A percentile compares a stretch with the other conserved stretches of the same genome.
Conservation (phyloP, 2,888 invertebrate genomes). For the Myopa testacea region DNA sequence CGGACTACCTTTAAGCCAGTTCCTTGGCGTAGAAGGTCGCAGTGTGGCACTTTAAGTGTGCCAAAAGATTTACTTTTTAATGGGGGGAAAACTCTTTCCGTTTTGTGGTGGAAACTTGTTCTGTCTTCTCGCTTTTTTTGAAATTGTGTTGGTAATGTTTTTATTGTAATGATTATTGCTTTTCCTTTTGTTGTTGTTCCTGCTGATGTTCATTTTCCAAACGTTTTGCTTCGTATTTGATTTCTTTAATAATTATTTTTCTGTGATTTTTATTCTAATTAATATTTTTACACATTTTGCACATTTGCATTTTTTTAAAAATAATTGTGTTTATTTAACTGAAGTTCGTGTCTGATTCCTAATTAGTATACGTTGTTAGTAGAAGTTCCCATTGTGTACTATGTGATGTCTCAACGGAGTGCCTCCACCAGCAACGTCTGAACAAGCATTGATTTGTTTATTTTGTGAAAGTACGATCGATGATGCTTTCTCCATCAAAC, state of each 20-base stretch:
- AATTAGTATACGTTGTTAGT: neutral
- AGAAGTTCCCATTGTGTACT: too few relatives aligned
- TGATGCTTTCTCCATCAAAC: slow-evolving; percentile 31
- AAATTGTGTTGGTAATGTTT: neutral
- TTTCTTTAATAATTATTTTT: too few relatives aligned
- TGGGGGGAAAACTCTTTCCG: neutral
- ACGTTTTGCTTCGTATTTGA: too few relatives aligned
- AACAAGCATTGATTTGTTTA: slow-evolving; percentile 8
- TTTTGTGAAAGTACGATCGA: slow-evolving; percentile 28
- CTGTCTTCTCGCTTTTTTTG: neutral
- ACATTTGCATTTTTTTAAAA: too few relatives aligned
- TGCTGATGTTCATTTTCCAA: neutral
- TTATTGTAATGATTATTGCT: neutral
- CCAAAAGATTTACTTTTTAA: slow-evolving; percentile 15
- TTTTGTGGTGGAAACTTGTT: neutral
- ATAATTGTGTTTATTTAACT: too few relatives aligned
- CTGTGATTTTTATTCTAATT: too few relatives aligned
- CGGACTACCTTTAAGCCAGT: slow-evolving; percentile 8
- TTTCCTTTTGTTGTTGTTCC: neutral
- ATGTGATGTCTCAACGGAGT: neutral
- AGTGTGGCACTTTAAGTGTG: slow-evolving; percentile 9
- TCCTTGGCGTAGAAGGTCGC: neutral
- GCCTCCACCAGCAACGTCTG: neutral
- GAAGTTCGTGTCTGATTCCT: slow-evolving; percentile 9
- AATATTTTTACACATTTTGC: too few relatives aligned